phyloP scores from a whole-genome alignment of 2,888 invertebrate species.

The Phania funesta region DNA sequence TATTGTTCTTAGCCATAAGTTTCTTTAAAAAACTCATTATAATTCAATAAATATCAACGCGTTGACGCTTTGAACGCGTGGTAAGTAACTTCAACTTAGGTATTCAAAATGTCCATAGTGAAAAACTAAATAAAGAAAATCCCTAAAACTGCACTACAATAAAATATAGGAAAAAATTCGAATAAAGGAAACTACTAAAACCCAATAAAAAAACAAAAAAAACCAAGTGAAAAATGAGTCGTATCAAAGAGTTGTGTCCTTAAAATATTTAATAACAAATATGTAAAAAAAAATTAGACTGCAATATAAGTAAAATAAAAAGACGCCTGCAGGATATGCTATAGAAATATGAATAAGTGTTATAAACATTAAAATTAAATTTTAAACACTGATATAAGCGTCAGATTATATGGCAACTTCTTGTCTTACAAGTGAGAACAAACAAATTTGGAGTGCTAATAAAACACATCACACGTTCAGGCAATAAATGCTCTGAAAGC shows the following conservation, averaged over 20 bases:
- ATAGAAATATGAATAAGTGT: neutral
- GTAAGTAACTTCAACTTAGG: too few relatives aligned
- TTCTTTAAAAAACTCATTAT: too few relatives aligned
- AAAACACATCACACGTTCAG: slow-evolving; percentile 56
- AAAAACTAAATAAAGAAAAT: too few relatives aligned
- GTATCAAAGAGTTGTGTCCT: neutral
- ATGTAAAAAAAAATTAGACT: too few relatives aligned
- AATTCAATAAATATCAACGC: too few relatives aligned
- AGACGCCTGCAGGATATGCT: too few relatives aligned
- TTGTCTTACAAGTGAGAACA: neutral
- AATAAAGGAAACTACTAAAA: neutral
- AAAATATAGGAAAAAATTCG: neutral
- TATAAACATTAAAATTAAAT: neutral
- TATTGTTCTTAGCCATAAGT: too few relatives aligned
- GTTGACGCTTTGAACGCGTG: too few relatives aligned
- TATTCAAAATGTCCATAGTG: too few relatives aligned
- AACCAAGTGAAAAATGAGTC: neutral
- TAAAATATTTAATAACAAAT: neutral
- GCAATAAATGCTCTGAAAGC: slow-evolving; percentile 57
- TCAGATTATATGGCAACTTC: neutral
- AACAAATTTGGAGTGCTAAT: slow-evolving; percentile 3
- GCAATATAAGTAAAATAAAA: too few relatives aligned
- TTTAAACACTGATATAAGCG: neutral
- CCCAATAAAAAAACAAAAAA: neutral
- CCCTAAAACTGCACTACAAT: slow-evolving; percentile 5